phyloP scores from a whole-genome alignment of 2,113 vertebrate genomes.

The Pollimyrus isidori region DNA sequence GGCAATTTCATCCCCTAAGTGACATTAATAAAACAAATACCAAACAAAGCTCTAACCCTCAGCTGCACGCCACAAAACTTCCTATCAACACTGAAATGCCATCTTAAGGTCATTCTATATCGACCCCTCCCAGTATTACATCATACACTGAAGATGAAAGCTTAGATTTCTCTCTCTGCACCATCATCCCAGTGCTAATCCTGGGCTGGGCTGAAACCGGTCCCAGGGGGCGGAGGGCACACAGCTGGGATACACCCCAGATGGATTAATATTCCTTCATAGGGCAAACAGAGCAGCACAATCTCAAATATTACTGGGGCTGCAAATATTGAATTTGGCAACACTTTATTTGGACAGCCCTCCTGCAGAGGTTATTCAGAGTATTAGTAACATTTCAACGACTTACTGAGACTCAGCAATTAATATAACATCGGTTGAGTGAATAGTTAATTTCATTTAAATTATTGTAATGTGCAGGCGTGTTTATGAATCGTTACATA shows the following conservation, averaged over 20 bases:
- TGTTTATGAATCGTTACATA: not conserved
- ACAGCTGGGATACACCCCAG: not conserved
- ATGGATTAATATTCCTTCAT: not conserved
- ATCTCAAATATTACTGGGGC: not conserved
- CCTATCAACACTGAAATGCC: not conserved
- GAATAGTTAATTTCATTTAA: not conserved
- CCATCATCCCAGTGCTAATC: not conserved
- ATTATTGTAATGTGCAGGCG: not conserved
- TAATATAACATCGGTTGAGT: not conserved
- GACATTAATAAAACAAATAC: not conserved
- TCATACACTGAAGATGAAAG: not conserved
- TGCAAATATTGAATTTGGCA: not conserved
- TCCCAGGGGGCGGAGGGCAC: not conserved
- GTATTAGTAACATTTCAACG: not conserved
- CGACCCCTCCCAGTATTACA: not conserved
- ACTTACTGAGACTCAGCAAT: not conserved
- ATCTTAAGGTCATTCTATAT: not conserved
- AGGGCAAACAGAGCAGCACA: not conserved
- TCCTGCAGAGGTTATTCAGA: not conserved
- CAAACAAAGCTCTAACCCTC: not conserved
- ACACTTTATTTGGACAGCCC: not conserved
- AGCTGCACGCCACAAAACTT: not conserved
- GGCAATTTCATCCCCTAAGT: not conserved
- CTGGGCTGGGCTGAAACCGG: not conserved
- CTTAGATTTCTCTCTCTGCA: not conserved